Percentiles rank a stretch among this genome's conserved stretches.
phyloP scores from a whole-genome alignment of 2,797 vertebrate genomes.

The Cuculus canorus region DNA sequence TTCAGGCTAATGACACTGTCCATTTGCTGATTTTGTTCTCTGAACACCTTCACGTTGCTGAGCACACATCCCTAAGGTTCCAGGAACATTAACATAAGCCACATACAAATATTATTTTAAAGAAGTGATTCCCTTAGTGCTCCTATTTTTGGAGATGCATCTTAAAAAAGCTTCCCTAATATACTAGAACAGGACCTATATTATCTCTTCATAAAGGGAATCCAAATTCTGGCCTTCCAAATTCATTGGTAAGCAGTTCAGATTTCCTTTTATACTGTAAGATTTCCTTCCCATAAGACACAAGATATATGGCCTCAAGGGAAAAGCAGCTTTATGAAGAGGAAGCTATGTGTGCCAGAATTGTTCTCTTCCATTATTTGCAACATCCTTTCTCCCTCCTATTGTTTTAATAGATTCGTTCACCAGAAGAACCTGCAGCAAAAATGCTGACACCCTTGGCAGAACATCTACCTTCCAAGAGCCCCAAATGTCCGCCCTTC shows the following conservation, averaged over 20 bases:
- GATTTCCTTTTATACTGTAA: slow-evolving; percentile 56
- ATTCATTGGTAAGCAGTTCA: slow-evolving; percentile 58
- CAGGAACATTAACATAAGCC: slow-evolving; percentile 10
- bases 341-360: slow-evolving; percentile 40
- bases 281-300: slow-evolving; percentile 56
- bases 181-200: neutral
- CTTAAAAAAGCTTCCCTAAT: slow-evolving; percentile 42
- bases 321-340: slow-evolving; percentile 57
- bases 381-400: slow-evolving; percentile 33
- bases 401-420: slow-evolving; percentile 47
- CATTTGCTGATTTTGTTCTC: neutral
- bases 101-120: slow-evolving; percentile 32
- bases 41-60: slow-evolving; percentile 8
- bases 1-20: neutral
- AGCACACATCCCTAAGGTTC: neutral
- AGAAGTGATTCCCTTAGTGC: slow-evolving; percentile 19
- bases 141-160: slow-evolving; percentile 32
- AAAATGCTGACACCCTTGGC: neutral
- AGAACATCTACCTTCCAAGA: neutral
- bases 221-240: slow-evolving; percentile 34
- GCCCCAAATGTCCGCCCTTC: neutral
- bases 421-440: slow-evolving; percentile 39
- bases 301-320: slow-evolving; percentile 47
- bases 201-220: slow-evolving; percentile 37
- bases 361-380: slow-evolving; percentile 48